Percentiles rank a stretch among this genome's conserved stretches.
Conservation (phyloP, 2,888 invertebrate genomes). For the Piscicola geometra region DNA sequence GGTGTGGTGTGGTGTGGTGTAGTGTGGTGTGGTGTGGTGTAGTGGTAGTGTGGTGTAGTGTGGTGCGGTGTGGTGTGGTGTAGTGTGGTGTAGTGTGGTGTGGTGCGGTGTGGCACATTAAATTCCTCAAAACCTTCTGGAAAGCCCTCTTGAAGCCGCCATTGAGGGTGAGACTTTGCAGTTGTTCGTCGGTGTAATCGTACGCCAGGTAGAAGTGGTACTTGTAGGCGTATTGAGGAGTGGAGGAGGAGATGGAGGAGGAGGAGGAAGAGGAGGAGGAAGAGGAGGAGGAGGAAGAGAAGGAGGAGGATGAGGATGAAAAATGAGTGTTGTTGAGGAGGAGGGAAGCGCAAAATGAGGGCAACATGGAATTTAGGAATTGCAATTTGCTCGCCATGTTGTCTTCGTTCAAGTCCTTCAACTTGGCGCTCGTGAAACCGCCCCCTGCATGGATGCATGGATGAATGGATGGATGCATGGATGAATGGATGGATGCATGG, state of each 20-base stretch:
- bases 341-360: too few relatives aligned
- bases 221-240: not conserved
- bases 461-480: too few relatives aligned
- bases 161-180: slow-evolving; percentile 15
- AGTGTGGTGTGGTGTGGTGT: too few relatives aligned
- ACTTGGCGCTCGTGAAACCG: slow-evolving; percentile 32
- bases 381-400: slow-evolving; percentile 30
- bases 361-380: slow-evolving; percentile 14
- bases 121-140: not conserved
- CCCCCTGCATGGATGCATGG: slow-evolving; percentile 12
- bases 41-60: too few relatives aligned
- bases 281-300: too few relatives aligned
- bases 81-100: too few relatives aligned
- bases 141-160: slow-evolving; percentile 29
- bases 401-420: slow-evolving; percentile 11
- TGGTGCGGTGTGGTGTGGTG: too few relatives aligned
- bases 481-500: not conserved
- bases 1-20: too few relatives aligned
- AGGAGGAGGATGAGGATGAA: too few relatives aligned
- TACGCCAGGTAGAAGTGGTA: slow-evolving; percentile 38
- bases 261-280: too few relatives aligned
- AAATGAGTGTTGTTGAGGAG: too few relatives aligned
- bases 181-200: slow-evolving; percentile 34
- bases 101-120: not conserved
- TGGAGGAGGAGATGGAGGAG: not conserved